phyloP scores from a whole-genome alignment of 2,113 vertebrate species.

The Tachuris rubrigastra region DNA sequence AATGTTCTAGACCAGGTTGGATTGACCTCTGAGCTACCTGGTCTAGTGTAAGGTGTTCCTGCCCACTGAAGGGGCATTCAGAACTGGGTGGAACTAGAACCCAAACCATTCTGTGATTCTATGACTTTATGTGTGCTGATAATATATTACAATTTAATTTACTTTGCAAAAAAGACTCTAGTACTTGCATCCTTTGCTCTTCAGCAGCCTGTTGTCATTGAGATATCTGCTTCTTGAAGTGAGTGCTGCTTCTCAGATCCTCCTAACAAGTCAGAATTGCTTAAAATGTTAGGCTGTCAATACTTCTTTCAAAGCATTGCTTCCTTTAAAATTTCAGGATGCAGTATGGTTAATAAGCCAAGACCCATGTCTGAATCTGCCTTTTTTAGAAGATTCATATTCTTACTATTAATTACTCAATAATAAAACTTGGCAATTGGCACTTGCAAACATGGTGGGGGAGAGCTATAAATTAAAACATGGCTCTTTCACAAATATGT shows the following conservation, averaged over 20 bases:
- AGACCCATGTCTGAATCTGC: background rate
- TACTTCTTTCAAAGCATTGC: background rate
- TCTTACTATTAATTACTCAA: background rate
- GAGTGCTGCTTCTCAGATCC: background rate
- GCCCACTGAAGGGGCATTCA: accelerated
- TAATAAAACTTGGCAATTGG: background rate
- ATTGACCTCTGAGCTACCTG: background rate
- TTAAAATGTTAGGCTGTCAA: background rate
- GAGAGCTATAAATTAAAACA: background rate
- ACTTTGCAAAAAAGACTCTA: background rate
- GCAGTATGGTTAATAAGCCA: background rate
- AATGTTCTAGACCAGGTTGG: background rate
- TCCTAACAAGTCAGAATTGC: background rate
- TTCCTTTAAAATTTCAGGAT: background rate
- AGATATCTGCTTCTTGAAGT: background rate
- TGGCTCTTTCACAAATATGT: background rate
- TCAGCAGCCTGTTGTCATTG: background rate
- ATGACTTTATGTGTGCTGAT: background rate
- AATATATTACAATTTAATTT: background rate
- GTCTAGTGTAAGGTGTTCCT: background rate
- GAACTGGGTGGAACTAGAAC: background rate
- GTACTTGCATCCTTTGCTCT: background rate
- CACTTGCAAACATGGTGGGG: background rate
- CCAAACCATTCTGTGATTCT: background rate
- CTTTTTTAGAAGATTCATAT: background rate